A percentile compares a stretch with the other conserved stretches of the same genome.
Conservation (phyloP, 2,888 invertebrate genomes). For the Brachynemurus nebulosus region DNA sequence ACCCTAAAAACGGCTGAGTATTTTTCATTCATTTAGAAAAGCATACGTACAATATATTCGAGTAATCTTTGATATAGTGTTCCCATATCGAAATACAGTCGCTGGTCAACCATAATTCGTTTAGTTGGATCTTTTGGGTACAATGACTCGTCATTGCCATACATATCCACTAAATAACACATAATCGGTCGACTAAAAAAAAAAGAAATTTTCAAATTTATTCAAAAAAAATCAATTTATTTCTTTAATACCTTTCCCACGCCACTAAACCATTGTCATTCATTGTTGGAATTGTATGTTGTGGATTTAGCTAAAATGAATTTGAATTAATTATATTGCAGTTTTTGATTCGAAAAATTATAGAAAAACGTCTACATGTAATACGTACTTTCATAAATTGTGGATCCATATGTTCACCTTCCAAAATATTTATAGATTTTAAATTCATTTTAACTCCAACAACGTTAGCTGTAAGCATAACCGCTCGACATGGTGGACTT, state of each 20-base stretch:
- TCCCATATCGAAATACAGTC: constrained; percentile 46
- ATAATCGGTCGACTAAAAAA: constrained; percentile 53
- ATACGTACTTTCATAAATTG: constrained; percentile 52
- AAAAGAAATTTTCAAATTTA: too few relatives aligned
- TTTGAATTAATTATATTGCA: too few relatives aligned
- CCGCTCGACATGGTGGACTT: constrained; percentile 50
- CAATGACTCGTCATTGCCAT: constrained; percentile 46
- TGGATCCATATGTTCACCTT: constrained; percentile 48
- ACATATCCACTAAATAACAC: constrained; percentile 49
- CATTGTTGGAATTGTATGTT: constrained; percentile 58
- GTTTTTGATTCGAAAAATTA: too few relatives aligned
- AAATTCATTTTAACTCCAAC: constrained; percentile 51
- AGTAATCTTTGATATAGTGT: constrained; percentile 38
- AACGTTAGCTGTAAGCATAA: constrained; percentile 47
- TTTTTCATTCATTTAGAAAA: neutral
- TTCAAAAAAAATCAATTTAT: constrained; percentile 6
- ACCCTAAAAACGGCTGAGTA: too few relatives aligned
- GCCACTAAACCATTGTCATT: constrained; percentile 55
- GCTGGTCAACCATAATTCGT: constrained; percentile 46
- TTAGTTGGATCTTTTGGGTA: constrained; percentile 49
- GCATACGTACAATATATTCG: constrained; percentile 40
- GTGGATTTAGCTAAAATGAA: constrained; percentile 49
- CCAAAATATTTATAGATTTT: constrained; percentile 43
- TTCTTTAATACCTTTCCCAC: constrained; percentile 61
- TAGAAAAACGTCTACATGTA: too few relatives aligned